A percentile compares a stretch with the other conserved stretches of the same genome.
phyloP scores from a whole-genome alignment of 2,797 vertebrate species.

The Anolis apletophallus region DNA sequence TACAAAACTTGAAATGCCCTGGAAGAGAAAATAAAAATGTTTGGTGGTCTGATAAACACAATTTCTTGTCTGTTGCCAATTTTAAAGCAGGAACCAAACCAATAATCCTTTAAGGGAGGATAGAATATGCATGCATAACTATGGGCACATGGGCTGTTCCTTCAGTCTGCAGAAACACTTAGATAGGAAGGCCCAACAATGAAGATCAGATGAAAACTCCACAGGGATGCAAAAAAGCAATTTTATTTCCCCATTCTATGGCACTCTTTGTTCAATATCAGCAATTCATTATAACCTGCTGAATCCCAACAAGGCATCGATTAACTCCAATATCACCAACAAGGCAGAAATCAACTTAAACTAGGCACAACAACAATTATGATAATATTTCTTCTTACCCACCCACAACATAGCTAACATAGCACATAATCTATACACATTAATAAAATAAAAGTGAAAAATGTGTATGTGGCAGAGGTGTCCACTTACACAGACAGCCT shows the following conservation, averaged over 20 bases:
- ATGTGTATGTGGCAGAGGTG: too few relatives aligned
- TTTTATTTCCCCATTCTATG: background rate
- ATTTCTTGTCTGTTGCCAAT: slow-evolving; percentile 49
- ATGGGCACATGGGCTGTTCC: background rate
- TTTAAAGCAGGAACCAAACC: slow-evolving; percentile 54
- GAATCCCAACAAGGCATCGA: background rate
- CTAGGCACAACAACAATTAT: background rate
- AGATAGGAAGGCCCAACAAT: background rate
- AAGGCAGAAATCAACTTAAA: background rate
- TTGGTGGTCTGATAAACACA: slow-evolving; percentile 55
- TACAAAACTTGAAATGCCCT: slow-evolving; percentile 29
- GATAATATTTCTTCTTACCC: too few relatives aligned
- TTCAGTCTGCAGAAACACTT: background rate
- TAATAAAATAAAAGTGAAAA: too few relatives aligned
- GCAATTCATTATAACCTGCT: background rate
- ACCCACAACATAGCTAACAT: too few relatives aligned
- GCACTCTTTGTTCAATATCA: background rate
- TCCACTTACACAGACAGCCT: too few relatives aligned
- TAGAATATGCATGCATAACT: background rate
- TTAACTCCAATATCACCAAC: too few relatives aligned
- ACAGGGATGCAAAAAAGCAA: background rate
- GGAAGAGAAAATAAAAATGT: slow-evolving; percentile 49
- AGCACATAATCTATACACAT: too few relatives aligned
- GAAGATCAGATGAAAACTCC: too few relatives aligned
- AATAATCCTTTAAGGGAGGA: slow-evolving; percentile 46